phyloP scores from a whole-genome alignment of 2,113 vertebrate species.

The Heterochromis multidens region DNA sequence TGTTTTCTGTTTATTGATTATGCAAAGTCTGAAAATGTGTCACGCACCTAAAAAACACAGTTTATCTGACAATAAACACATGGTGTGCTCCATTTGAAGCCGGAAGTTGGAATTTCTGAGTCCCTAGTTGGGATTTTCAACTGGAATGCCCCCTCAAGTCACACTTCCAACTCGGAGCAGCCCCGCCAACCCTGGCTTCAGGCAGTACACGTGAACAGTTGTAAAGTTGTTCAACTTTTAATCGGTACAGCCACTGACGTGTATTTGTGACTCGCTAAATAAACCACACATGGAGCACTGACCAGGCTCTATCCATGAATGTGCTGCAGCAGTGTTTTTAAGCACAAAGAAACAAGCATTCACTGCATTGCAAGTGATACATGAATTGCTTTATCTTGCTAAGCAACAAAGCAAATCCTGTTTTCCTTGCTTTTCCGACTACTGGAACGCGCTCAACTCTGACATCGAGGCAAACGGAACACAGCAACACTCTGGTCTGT shows the following conservation, averaged over 20 bases:
- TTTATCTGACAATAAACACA: slow-evolving; percentile 15
- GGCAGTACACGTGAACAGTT: neutral
- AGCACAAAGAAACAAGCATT: no score
- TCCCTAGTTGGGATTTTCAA: neutral
- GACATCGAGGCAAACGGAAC: neutral
- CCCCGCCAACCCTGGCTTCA: rapidly evolving
- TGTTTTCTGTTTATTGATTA: neutral
- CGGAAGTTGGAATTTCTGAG: neutral
- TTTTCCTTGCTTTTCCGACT: neutral
- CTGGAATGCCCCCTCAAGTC: neutral
- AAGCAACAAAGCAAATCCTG: neutral
- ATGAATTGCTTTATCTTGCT: neutral
- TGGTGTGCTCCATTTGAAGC: no score
- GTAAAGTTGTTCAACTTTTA: no score
- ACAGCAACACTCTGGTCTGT: neutral
- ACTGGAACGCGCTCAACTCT: neutral
- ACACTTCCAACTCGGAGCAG: neutral
- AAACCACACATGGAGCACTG: no score
- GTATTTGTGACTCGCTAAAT: no score
- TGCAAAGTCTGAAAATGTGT: neutral
- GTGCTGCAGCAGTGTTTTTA: no score
- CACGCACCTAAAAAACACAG: neutral
- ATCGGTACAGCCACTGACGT: no score
- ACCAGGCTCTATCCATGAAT: no score
- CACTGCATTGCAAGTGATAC: neutral